Conservation (phyloP, 2,888 invertebrate species). For the Limnephilus auricula region DNA sequence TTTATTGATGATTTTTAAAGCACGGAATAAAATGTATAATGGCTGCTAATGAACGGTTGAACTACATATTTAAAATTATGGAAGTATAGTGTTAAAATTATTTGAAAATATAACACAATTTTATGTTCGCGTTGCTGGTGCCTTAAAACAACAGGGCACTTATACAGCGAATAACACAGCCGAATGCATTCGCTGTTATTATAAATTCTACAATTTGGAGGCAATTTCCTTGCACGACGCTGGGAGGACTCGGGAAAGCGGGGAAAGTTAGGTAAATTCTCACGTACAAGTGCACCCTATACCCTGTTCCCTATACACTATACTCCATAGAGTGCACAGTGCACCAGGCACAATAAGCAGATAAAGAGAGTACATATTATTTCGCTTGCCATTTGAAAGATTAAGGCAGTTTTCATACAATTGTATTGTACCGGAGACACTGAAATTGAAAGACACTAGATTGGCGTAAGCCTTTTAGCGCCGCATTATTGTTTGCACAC, state of each 20-base stretch:
- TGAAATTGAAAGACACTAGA: neutral
- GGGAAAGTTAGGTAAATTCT: neutral
- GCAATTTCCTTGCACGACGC: neutral
- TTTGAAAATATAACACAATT: neutral
- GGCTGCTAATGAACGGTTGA: too few species aligned
- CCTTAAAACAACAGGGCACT: neutral
- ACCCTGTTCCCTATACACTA: too few species aligned
- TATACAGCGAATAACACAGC: neutral
- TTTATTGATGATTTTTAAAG: too few species aligned
- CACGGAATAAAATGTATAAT: too few species aligned
- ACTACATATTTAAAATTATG: too few species aligned
- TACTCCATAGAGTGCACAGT: neutral
- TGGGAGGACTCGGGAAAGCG: neutral
- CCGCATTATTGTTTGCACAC: too few species aligned
- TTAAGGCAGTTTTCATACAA: slow-evolving; percentile 51
- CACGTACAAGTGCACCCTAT: neutral
- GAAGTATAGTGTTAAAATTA: too few species aligned
- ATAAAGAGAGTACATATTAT: slow-evolving; percentile 34
- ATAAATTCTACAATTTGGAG: neutral
- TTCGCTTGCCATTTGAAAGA: slow-evolving; percentile 55
- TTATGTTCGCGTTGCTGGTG: neutral
- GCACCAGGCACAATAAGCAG: slow-evolving; percentile 40
- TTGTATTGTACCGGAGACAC: slow-evolving; percentile 9
- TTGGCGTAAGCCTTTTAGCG: neutral
- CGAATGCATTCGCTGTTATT: neutral